Evolutionary conservation across 2,888 invertebrate genomes (phyloP).

Genomic region (Cataglyphis rosenhaueri): DNA sequence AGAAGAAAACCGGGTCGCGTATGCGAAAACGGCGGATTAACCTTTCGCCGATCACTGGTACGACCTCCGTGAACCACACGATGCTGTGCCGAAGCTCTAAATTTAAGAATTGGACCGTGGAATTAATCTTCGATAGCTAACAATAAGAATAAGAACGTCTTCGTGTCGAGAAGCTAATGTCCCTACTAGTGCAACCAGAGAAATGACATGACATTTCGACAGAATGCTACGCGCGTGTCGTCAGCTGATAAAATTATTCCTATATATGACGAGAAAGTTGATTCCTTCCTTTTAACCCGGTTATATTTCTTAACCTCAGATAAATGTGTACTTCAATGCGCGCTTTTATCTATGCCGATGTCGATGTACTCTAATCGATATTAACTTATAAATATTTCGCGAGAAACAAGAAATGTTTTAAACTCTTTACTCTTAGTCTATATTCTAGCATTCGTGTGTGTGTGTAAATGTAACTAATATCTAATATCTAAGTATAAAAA

Average conservation of each 20-base stretch:
- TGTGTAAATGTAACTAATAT: slow-evolving; percentile 3
- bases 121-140: slow-evolving; percentile 28
- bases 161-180: not conserved
- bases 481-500: not conserved
- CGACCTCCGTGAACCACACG: slow-evolving; percentile 10
- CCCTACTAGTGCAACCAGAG: not conserved
- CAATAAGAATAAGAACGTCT: slow-evolving; percentile 28
- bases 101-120: slow-evolving; percentile 54
- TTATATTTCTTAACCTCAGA: slow-evolving; percentile 36
- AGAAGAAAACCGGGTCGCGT: slow-evolving; percentile 52
- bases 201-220: slow-evolving; percentile 44
- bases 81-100: slow-evolving; percentile 34
- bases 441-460: not conserved
- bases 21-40: slow-evolving; percentile 54
- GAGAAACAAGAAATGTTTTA: not conserved
- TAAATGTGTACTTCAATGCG: slow-evolving; percentile 18
- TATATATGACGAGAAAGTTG: not conserved
- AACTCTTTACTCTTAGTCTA: not conserved
- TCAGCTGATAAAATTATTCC: slow-evolving; percentile 38
- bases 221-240: slow-evolving; percentile 30
- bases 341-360: slow-evolving; percentile 13
- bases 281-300: slow-evolving; percentile 40
- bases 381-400: not conserved
- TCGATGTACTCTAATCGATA: slow-evolving; percentile 7
- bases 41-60: slow-evolving; percentile 46